Base-by-base conservation (phyloP, 30 jellyfish, hydroid and myxozoan genomes). In the Cassiopea andromeda region DNA sequence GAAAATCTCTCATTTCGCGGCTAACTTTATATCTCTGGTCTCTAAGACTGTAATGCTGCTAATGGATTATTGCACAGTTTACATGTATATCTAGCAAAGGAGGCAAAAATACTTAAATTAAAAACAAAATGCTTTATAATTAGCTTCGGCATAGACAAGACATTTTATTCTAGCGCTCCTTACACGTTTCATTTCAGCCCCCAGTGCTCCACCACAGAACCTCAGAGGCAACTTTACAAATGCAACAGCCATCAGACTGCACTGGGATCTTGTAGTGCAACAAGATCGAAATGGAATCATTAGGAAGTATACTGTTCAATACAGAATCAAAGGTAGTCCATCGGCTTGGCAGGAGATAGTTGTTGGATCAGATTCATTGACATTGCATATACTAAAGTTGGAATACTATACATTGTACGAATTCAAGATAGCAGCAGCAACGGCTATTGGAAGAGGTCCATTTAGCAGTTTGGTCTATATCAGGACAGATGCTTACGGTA, bases 241-340 rank as follows among this genome's bases (percentile, higher is more conserved):
- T 68, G 49, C 88, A 14, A 75, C 94, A 15, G 94, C 85, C 43
- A 76, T 86, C 61, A 69, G 73, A 69, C 1, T 86, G 2, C 48
- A 77, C 10, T 86, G 94, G 94, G 89, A 67, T 16, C 74, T n/a
- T 7, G 79, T 86, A 8, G 84, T 89, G n/a, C 45, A 46, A 38
- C 89, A 64, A 17, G 70, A 77, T 19, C 88, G 84, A 1, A 86
- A 86, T 68, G 94, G 94, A 2, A 76, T 75, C 5, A 86, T 86
- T n/a, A 46, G 45, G 5, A 47, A 44, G 57, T 86, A 86, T 59
- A 59, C 68, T 44, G 44, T 86, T 18, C 44, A 67, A 19, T 86
- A 75, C 89, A 64, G 60, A 48, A 57, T 73, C n/a, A 70, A 70
- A 19, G 79, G 54, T 1, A 70, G 79, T 19, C 50, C 50, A 19